A percentile compares a stretch with the other conserved stretches of the same genome.
phyloP scores from a whole-genome alignment of 2,797 vertebrate species.

The Furcifer pardalis region DNA sequence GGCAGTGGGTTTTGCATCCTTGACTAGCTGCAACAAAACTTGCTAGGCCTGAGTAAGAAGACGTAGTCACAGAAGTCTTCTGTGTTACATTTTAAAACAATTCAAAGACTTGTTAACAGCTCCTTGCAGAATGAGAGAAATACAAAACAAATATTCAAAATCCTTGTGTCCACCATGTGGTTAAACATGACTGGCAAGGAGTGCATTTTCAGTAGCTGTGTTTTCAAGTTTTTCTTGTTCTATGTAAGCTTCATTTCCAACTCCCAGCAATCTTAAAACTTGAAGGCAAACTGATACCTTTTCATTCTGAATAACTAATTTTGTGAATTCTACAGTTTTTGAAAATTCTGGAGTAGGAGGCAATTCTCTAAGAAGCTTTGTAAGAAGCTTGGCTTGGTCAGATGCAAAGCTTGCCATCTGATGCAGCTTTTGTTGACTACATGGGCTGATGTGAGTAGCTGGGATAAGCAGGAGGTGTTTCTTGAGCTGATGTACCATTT shows the following conservation, averaged over 20 bases:
- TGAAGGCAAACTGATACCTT: conserved; percentile 78
- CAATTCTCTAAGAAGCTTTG: conserved; percentile 74
- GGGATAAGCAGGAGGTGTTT: conserved; percentile 76
- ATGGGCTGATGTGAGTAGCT: conserved; percentile 20
- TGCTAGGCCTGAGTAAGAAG: conserved; percentile 49
- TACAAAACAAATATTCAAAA: background rate
- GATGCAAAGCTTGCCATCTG: conserved; percentile 69
- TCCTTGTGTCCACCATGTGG: conserved; percentile 15
- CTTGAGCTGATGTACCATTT: conserved; percentile 81
- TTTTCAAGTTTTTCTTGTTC: conserved; percentile 29
- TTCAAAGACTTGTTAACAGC: conserved; percentile 1
- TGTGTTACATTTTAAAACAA: conserved; percentile 9
- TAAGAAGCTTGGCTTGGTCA: conserved; percentile 60
- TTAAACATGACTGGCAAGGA: background rate
- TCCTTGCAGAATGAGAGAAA: background rate
- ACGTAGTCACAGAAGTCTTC: conserved; percentile 46
- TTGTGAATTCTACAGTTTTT: conserved; percentile 82
- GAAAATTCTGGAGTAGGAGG: conserved; percentile 85
- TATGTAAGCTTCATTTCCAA: conserved; percentile 4
- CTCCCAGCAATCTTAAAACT: conserved; percentile 73
- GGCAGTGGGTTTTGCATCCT: conserved; percentile 57
- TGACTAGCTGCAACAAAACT: conserved; percentile 61
- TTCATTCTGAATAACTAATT: conserved; percentile 79
- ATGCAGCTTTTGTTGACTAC: conserved; percentile 54
- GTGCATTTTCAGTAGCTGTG: background rate